These are phyloP conservation scores for Muscicapa striata DNA, from an alignment of 2,797 vertebrate species.

Conservation along the genomic window DNA sequence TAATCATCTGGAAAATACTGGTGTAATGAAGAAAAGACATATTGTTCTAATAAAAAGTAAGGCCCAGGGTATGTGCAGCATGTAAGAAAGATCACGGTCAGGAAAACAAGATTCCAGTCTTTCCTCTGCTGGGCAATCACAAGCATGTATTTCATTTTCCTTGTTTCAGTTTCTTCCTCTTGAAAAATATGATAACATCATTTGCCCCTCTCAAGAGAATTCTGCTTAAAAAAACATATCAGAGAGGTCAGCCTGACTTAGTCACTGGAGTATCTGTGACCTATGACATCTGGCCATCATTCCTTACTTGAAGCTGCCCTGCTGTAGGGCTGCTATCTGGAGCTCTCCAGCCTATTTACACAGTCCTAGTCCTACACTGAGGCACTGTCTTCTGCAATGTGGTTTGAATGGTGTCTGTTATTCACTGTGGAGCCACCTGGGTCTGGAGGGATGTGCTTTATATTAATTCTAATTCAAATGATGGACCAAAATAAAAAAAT, in stretches of 20 bases:
- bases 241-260: not conserved
- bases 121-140: not conserved
- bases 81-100: not conserved
- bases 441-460: not conserved
- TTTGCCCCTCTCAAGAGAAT: not conserved
- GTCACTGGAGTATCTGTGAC: not conserved
- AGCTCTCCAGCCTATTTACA: not conserved
- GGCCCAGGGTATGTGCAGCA: not conserved
- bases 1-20: constrained; percentile 11
- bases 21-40: constrained; percentile 29
- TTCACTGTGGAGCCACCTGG: not conserved
- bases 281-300: not conserved
- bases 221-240: not conserved
- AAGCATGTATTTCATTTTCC: not conserved
- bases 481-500: not conserved
- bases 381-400: not conserved
- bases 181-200: not conserved
- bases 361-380: not conserved
- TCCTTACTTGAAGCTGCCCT: not conserved
- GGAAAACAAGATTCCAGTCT: not conserved
- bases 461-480: not conserved
- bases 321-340: not conserved
- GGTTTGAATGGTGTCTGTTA: rapidly evolving
- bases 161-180: not conserved
- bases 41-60: constrained; percentile 50